phyloP scores from a whole-genome alignment of 2,888 invertebrate species.

The Dione juno region DNA sequence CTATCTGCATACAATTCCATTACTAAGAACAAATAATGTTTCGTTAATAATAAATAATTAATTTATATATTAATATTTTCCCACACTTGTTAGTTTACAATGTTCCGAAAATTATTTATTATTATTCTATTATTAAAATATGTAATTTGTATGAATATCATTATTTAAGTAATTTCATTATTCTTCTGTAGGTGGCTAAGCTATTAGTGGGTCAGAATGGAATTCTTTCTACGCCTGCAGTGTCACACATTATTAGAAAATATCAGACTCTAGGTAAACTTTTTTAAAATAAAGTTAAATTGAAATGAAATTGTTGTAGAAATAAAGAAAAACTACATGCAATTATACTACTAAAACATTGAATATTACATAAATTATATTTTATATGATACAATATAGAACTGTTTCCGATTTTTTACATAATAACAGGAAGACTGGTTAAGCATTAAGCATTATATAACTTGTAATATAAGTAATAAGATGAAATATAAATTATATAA shows the following conservation, averaged over 20 bases:
- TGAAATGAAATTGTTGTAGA: background rate
- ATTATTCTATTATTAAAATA: background rate
- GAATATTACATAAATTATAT: background rate
- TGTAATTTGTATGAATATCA: background rate
- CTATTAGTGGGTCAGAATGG: conserved; percentile 96
- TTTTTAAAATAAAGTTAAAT: background rate
- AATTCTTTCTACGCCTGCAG: conserved; percentile 98
- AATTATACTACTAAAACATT: too few relatives aligned
- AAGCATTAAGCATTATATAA: too few relatives aligned
- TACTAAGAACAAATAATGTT: too few relatives aligned
- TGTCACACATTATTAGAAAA: conserved; percentile 96
- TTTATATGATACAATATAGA: too few relatives aligned
- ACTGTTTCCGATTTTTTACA: too few relatives aligned
- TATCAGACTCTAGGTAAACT: conserved; percentile 89
- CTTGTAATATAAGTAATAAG: background rate
- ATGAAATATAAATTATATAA: background rate
- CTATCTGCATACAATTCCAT: too few relatives aligned
- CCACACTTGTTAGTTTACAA: background rate
- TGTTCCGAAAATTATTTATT: background rate
- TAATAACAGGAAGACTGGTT: too few relatives aligned
- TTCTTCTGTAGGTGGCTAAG: conserved; percentile 86
- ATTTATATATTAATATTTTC: background rate
- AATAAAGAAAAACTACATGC: background rate
- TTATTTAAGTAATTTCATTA: background rate
- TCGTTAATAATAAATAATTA: conserved; percentile 2